phyloP scores from a whole-genome alignment of 2,113 vertebrate genomes.

The Panthera tigris region DNA sequence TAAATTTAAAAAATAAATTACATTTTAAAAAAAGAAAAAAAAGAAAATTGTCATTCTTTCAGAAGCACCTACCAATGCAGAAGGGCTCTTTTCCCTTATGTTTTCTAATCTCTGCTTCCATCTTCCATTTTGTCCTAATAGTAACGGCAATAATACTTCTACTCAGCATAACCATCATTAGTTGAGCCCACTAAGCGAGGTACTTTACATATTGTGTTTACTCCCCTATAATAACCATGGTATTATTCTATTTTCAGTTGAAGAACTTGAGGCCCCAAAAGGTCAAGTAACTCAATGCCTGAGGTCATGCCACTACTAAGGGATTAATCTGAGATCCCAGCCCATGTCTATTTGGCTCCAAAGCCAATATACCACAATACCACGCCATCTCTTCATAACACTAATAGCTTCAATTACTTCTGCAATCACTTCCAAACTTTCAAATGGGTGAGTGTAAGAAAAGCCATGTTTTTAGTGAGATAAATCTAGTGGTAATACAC shows the following conservation, averaged over 20 bases:
- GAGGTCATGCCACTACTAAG: background rate
- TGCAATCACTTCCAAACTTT: constrained; percentile 43
- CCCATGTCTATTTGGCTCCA: background rate
- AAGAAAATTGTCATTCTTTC: background rate
- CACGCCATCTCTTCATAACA: constrained; percentile 4
- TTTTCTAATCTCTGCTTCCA: background rate
- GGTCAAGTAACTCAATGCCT: constrained; percentile 23
- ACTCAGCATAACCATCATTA: background rate
- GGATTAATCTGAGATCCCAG: background rate
- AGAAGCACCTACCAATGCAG: background rate
- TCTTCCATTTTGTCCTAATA: background rate
- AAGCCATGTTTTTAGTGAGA: constrained; percentile 48
- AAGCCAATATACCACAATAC: background rate
- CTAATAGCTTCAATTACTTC: constrained; percentile 15
- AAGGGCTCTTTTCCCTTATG: background rate
- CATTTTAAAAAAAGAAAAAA: too few relatives aligned
- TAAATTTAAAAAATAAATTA: too few relatives aligned
- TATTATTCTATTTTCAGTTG: constrained; percentile 20
- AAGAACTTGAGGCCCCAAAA: background rate
- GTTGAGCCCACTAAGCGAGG: background rate
- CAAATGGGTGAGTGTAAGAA: constrained; percentile 34
- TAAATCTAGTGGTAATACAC: constrained; percentile 45
- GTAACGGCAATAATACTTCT: background rate
- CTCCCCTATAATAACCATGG: background rate
- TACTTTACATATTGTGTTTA: background rate